Base-by-base conservation (phyloP, 2,113 vertebrate species). In the Podarcis cretensis region DNA sequence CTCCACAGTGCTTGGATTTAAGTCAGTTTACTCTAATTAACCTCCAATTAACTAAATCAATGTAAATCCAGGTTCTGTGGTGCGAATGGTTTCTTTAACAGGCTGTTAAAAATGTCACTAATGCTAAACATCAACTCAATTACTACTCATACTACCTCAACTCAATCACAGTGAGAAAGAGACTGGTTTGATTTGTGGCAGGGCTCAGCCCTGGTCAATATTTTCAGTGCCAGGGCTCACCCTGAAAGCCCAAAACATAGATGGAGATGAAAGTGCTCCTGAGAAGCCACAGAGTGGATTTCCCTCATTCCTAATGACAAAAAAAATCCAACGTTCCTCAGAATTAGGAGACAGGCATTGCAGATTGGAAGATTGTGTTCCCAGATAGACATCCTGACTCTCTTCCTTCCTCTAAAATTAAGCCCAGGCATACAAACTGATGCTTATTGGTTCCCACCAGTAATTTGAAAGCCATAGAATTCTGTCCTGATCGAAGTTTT, bases 21-120 rank as follows among this genome's bases (percentile, higher is more conserved):
- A 66, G 23, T 81, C 43, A 30, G 30, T 48, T 83, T 77, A 48
- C 48, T 76, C 37, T 57, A 83, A 35, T 76, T 83, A 83, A 83
- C 73, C 27, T 57, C 66, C 77, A 71, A 35, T 87, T 73, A 81
- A 81, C 54, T 71, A 87, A 87, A 83, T 83, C 37, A 75, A 37
- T 10, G 25, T 43, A 63, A 73, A 75, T 82, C 27, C 68, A 81
- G 77, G 73, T 75, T 43, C 4, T 88, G 37, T 66, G 73, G 30
- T 68, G 37, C 54, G 32, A 77, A 77, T 83, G 74, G 4, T 37
- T 81, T 81, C 32, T 73, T 81, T 71, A 37, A 69, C 57, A 68
- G 40, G 43, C 68, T 87, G 78, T 37, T 83, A 35, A 88, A 82
- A 77, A 83, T 54, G 59, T 68, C 74, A 68, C 40, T 76, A 68